phyloP scores from a whole-genome alignment of 2,888 invertebrate species.

The Erannis defoliaria region DNA sequence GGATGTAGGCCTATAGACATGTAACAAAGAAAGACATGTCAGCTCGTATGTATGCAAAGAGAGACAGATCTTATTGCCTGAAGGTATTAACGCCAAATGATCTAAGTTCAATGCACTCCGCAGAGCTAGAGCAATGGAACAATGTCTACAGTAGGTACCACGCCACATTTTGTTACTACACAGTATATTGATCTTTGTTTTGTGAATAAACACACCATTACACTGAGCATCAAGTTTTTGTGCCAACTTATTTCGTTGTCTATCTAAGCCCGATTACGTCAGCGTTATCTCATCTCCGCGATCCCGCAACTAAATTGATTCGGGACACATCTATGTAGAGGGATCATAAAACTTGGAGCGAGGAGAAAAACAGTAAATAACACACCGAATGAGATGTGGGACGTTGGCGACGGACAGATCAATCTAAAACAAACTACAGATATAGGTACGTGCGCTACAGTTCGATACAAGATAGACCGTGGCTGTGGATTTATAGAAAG shows the following conservation, averaged over 20 bases:
- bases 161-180: constrained; percentile 36
- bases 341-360: constrained; percentile 33
- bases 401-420: constrained; percentile 25
- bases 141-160: constrained; percentile 42
- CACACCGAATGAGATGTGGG: constrained; percentile 31
- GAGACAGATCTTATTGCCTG: constrained; percentile 42
- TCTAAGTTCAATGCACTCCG: constrained; percentile 57
- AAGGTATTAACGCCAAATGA: constrained; percentile 50
- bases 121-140: constrained; percentile 48
- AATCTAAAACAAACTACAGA: constrained; percentile 24
- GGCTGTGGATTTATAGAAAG: constrained; percentile 10
- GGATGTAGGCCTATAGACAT: constrained; percentile 14
- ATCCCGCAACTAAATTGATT: constrained; percentile 37
- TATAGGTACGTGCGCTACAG: constrained; percentile 11
- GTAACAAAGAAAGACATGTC: constrained; percentile 25
- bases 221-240: constrained; percentile 15
- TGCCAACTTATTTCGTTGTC: constrained; percentile 15
- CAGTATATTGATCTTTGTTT: constrained; percentile 57
- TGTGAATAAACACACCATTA: constrained; percentile 42
- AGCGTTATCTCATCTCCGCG: constrained; percentile 29
- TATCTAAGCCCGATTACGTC: constrained; percentile 33
- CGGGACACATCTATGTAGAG: constrained; percentile 32
- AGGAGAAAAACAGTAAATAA: constrained; percentile 33
- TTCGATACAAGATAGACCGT: constrained; percentile 13
- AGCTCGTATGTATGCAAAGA: constrained; percentile 34